A percentile compares a stretch with the other conserved stretches of the same genome.
These are phyloP conservation scores for Pipistrellus pygmaeus DNA, from an alignment of 2,797 vertebrate species.

Conservation along the genomic window DNA sequence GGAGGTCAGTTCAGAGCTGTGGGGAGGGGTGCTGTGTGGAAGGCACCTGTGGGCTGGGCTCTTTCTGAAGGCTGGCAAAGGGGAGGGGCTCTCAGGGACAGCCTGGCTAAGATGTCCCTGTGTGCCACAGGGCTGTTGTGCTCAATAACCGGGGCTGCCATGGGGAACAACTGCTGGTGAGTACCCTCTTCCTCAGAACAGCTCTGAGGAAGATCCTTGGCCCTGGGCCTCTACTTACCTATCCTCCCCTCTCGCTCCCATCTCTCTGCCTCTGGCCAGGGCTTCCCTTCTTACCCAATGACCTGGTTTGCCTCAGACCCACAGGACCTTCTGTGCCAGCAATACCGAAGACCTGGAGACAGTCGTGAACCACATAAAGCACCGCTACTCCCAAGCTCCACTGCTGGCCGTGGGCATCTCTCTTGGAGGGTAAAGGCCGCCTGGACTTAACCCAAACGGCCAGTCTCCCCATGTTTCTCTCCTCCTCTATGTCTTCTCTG, in stretches of 20 bases:
- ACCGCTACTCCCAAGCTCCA: constrained; percentile 86
- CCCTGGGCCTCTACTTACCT: background rate
- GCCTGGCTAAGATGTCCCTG: background rate
- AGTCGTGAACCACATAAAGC: constrained; percentile 89
- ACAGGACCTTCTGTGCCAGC: constrained; percentile 90
- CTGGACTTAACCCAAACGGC: background rate
- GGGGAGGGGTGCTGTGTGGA: background rate
- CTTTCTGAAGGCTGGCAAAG: background rate
- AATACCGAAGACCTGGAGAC: constrained; percentile 90
- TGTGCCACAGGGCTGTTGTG: constrained; percentile 89
- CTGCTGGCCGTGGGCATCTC: constrained; percentile 92
- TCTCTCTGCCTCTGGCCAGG: background rate
- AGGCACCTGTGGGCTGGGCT: background rate
- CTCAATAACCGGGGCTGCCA: constrained; percentile 92
- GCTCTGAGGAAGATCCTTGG: background rate
- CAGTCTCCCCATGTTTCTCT: background rate
- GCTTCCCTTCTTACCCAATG: background rate
- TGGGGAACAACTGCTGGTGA: constrained; percentile 91
- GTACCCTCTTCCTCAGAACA: background rate
- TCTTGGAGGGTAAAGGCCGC: constrained; percentile 91
- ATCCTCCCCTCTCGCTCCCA: too few relatives aligned
- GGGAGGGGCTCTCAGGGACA: background rate
- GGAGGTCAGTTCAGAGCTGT: background rate
- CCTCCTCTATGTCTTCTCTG: background rate
- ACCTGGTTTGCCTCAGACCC: constrained; percentile 87